Evolutionary conservation across 2,113 vertebrate genomes (phyloP).

Genomic region (Peromyscus polionotus): DNA sequence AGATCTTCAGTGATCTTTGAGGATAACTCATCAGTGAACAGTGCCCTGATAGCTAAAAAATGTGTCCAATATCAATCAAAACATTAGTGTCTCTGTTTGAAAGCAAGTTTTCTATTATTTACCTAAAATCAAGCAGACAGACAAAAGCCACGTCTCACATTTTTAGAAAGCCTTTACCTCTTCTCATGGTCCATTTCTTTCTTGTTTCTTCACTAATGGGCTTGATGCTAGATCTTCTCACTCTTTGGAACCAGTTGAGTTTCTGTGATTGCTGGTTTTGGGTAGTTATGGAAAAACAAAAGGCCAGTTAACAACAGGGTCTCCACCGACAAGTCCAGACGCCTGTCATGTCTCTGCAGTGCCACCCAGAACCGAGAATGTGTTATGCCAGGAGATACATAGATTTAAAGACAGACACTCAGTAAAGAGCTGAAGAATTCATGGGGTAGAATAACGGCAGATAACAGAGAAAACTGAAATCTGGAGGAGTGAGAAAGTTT

Average conservation of each 20-base stretch:
- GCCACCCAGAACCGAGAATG: background rate
- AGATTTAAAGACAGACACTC: background rate
- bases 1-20: background rate
- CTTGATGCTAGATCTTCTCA: background rate
- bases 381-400: background rate
- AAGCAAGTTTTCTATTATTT: slow-evolving; percentile 24
- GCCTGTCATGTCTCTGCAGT: background rate
- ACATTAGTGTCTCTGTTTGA: background rate
- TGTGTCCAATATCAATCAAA: background rate
- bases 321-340: background rate
- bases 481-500: background rate
- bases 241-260: background rate
- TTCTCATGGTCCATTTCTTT: background rate
- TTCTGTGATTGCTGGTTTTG: background rate
- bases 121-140: background rate
- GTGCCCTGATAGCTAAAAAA: background rate
- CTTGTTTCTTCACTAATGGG: background rate
- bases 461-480: background rate
- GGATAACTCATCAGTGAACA: background rate
- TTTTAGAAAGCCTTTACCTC: background rate
- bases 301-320: background rate
- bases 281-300: background rate
- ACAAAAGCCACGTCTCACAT: background rate
- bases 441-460: background rate
- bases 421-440: background rate